phyloP scores from a whole-genome alignment of 30 jellyfish, hydroid and myxozoan genomes.

The Phacellophora camtschatica region DNA sequence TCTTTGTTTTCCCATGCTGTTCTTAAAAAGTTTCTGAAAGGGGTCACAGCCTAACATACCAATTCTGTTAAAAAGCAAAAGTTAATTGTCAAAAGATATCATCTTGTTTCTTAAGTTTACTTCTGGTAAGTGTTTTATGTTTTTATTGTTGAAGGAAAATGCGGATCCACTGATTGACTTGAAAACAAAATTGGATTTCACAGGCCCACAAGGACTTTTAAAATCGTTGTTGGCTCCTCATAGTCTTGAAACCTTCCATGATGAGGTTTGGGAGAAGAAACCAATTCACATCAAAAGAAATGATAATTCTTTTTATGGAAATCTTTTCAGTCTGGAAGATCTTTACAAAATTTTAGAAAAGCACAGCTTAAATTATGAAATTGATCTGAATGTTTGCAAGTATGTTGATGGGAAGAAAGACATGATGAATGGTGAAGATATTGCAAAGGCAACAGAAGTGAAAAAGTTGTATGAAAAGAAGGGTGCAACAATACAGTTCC shows the following conservation, averaged over 20 bases:
- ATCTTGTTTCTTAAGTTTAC: too few species aligned
- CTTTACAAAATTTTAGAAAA: slow-evolving; percentile 38
- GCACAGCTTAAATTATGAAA: slow-evolving; percentile 60
- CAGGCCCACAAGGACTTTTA: slow-evolving; percentile 57
- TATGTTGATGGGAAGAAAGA: slow-evolving; percentile 86
- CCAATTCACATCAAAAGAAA: slow-evolving; percentile 78
- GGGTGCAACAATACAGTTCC: slow-evolving; percentile 85
- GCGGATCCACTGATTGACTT: slow-evolving; percentile 22
- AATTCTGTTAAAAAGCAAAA: too few species aligned
- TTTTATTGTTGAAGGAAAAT: too few species aligned
- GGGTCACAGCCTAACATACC: too few species aligned
- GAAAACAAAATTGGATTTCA: slow-evolving; percentile 46
- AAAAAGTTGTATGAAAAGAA: slow-evolving; percentile 56
- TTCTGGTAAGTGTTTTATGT: too few species aligned
- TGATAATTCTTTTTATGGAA: slow-evolving; percentile 72
- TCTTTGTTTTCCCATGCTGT: too few species aligned
- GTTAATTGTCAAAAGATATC: too few species aligned
- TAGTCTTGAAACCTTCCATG: slow-evolving; percentile 43
- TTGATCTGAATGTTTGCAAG: slow-evolving; percentile 82
- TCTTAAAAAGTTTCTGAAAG: too few species aligned
- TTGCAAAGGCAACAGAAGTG: slow-evolving; percentile 54
- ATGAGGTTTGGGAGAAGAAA: slow-evolving; percentile 86
- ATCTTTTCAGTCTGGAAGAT: slow-evolving; percentile 42
- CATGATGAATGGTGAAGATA: slow-evolving; percentile 75
- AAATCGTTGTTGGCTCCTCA: slow-evolving; percentile 57